Conservation (phyloP, 2,888 invertebrate genomes). For the Stegophylla sp. region DNA sequence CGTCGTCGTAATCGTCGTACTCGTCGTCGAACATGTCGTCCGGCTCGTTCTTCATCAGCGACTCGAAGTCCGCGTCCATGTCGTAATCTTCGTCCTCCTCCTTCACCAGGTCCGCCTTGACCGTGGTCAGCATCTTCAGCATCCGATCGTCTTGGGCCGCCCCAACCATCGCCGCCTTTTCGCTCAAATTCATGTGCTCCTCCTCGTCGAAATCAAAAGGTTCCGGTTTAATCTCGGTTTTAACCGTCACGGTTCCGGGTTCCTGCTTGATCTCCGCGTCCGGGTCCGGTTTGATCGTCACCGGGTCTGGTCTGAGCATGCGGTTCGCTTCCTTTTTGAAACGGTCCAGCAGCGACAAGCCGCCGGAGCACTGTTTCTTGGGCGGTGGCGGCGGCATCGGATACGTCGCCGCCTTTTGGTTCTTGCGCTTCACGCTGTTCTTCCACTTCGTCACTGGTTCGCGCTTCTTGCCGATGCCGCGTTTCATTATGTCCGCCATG, state of each 20-base stretch:
- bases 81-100: conserved; percentile 46
- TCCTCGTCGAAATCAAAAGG: not conserved
- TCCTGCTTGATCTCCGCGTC: not conserved
- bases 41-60: conserved; percentile 49
- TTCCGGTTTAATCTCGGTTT: too few species aligned
- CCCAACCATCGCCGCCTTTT: not conserved
- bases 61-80: conserved; percentile 47
- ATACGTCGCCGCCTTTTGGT: not conserved
- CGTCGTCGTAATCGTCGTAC: conserved; percentile 44
- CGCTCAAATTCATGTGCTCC: not conserved
- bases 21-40: conserved; percentile 51
- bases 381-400: conserved; percentile 52
- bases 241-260: not conserved
- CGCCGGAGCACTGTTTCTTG: conserved; percentile 29
- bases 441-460: conserved; percentile 55
- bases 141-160: not conserved
- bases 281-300: not conserved
- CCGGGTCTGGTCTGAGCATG: too few species aligned
- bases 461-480: conserved; percentile 50
- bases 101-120: conserved; percentile 8
- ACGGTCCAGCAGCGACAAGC: conserved; percentile 44
- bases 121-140: not conserved
- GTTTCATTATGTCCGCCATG: conserved; percentile 56
- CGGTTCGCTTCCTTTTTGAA: conserved; percentile 46
- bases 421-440: conserved; percentile 47